Evolutionary conservation across 2,888 invertebrate genomes (phyloP).

Genomic region (Gandaritis pyraliata): DNA sequence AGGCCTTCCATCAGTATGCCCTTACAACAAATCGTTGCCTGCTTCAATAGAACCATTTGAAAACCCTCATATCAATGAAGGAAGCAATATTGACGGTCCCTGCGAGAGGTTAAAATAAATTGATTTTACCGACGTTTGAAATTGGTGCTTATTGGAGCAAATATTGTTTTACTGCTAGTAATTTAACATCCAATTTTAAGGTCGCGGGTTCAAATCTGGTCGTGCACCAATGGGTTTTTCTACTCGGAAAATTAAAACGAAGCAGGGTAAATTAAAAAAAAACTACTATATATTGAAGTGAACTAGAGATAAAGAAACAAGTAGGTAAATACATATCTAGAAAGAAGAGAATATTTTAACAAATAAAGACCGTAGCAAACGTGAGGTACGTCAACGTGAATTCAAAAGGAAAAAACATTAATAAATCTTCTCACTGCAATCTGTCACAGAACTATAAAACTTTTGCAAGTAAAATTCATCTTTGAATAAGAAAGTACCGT

Average conservation of each 20-base stretch:
- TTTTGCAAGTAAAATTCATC: constrained; percentile 25
- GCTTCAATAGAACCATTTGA: constrained; percentile 44
- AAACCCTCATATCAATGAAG: constrained; percentile 45
- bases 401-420: constrained; percentile 1
- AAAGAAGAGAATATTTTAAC: not conserved
- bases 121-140: constrained; percentile 10
- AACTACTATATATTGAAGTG: too few relatives aligned
- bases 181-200: too few relatives aligned
- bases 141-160: not conserved
- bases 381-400: not conserved
- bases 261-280: too few relatives aligned
- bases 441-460: constrained; percentile 26
- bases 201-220: too few relatives aligned
- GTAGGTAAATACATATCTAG: not conserved
- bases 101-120: constrained; percentile 26
- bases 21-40: constrained; percentile 43
- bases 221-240: too few relatives aligned
- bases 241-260: too few relatives aligned
- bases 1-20: constrained; percentile 33
- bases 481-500: constrained; percentile 22
- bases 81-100: constrained; percentile 44
- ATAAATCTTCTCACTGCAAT: constrained; percentile 13
- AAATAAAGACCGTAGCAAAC: constrained; percentile 9
- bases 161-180: too few relatives aligned
- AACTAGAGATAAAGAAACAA: not conserved